Evolutionary conservation across 2,113 vertebrate genomes (phyloP).

Genomic region (Plotosus lineatus): DNA sequence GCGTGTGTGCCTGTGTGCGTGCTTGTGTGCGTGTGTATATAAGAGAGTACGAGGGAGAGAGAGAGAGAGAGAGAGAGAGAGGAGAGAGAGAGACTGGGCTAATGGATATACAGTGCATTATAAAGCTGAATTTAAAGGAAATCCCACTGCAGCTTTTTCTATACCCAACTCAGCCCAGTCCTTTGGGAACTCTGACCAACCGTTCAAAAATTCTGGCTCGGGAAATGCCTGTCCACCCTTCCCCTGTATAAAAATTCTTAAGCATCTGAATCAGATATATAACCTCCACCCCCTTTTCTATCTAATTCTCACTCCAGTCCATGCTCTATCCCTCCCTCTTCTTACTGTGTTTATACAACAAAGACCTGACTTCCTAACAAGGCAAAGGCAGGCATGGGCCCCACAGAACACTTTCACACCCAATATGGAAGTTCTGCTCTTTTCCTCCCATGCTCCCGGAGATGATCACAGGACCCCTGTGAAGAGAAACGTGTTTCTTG

Average conservation of each 20-base stretch:
- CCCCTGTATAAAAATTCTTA: constrained; percentile 59
- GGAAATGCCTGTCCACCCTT: constrained; percentile 59
- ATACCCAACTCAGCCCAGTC: constrained; percentile 64
- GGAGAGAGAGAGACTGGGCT: too few relatives aligned
- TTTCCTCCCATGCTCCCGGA: constrained; percentile 49
- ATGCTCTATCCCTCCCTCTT: not conserved
- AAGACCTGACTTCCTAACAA: constrained; percentile 74
- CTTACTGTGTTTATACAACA: constrained; percentile 65
- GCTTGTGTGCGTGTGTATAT: too few relatives aligned
- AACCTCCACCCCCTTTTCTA: not conserved
- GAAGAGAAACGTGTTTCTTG: constrained; percentile 40
- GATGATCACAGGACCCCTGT: constrained; percentile 55
- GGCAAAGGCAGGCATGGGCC: constrained; percentile 63
- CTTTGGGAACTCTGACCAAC: constrained; percentile 61
- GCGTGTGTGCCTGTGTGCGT: too few relatives aligned
- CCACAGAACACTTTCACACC: constrained; percentile 64
- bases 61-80: too few relatives aligned
- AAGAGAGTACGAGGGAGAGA: too few relatives aligned
- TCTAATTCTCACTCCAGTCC: constrained; percentile 41
- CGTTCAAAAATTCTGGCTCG: constrained; percentile 52
- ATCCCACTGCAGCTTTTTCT: constrained; percentile 58
- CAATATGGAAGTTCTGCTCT: constrained; percentile 74
- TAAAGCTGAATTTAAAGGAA: constrained; percentile 57
- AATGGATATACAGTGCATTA: not conserved
- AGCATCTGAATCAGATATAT: constrained; percentile 63